Base-by-base conservation (phyloP, 2,113 vertebrate genomes). In the Scolopax mira region DNA sequence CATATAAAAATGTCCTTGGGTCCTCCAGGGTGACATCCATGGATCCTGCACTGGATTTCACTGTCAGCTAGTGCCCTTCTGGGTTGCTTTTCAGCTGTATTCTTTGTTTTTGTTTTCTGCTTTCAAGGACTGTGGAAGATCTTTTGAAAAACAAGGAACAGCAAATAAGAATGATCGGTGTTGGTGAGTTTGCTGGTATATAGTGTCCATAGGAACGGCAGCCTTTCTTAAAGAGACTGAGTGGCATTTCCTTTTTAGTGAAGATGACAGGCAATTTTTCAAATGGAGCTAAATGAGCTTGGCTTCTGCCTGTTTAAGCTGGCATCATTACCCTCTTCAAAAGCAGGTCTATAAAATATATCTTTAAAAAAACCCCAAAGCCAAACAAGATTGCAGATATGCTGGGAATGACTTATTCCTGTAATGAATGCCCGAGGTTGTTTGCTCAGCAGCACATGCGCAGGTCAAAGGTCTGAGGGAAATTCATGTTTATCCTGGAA, bases 401-500 rank as follows among this genome's bases (percentile, higher is more conserved):
- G 13, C 23, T 79, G n/a, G 9, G 41, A 92, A 3, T 1, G 2
- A 6, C 58, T 89, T n/a, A 11, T 10, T 35, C 21, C n/a, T 62
- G 24, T 73, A 62, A 33, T 61, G 70, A 66, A 22, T 61, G 66
- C 66, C 35, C 0, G 2, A 39, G 62, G n/a, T 86, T 93, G 80
- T 88, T 89, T 95, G 86, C 39, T 58, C 79, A 82, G 81, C 61
- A 92, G 79, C 80, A 51, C 78, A 88, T 85, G 91, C 2, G 0
- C 3, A 5, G 96, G 93, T 96, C 78, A 86, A 88, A 97, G 96
- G 95, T 97, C 74, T 37, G 88, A 91, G 90, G 83, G 88, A 97
- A 97, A 83, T 79, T 78, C 44, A 18, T 95, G 79, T 95, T 97
- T 97, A 83, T 90, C 92, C 86, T 90, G 92, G 73, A 94, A 89